Evolutionary conservation across 2,797 vertebrate genomes (phyloP).

Genomic region (Siniperca obscura): DNA sequence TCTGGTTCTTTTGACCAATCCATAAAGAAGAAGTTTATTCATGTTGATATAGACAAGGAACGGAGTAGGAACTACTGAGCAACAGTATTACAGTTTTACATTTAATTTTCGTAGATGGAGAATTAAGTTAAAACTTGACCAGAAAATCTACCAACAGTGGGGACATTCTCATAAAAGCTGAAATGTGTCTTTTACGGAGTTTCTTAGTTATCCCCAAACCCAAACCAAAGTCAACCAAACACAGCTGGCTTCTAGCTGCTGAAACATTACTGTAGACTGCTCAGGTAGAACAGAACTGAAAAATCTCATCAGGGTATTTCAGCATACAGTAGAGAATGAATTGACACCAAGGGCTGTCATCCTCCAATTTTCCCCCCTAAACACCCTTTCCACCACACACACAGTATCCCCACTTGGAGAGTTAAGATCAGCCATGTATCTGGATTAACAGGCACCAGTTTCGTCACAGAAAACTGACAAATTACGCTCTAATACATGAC

Average conservation of each 20-base stretch:
- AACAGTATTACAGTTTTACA: constrained; percentile 41
- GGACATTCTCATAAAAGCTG: neutral
- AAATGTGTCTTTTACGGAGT: neutral
- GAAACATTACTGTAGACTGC: neutral
- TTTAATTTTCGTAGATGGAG: neutral
- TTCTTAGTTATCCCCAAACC: neutral
- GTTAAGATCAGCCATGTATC: constrained; percentile 10
- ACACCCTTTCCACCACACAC: neutral
- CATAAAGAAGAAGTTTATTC: constrained; percentile 9
- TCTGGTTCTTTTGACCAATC: constrained; percentile 10
- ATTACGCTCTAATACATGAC: neutral
- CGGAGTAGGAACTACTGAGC: constrained; percentile 46
- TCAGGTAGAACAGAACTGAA: neutral
- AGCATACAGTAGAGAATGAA: neutral
- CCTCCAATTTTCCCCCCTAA: neutral
- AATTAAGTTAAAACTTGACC: no score
- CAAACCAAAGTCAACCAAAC: constrained; percentile 74
- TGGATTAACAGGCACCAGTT: constrained; percentile 4
- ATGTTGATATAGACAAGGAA: constrained; percentile 44
- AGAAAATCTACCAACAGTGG: neutral
- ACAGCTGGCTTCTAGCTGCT: neutral
- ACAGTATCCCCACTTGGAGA: neutral
- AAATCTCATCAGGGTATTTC: neutral
- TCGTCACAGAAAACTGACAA: constrained; percentile 1
- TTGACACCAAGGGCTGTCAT: neutral